Percentiles rank a stretch among this genome's conserved stretches.
Evolutionary conservation across 1,140 invertebrate genomes (phyloP).

Genomic region (Branchinecta lynchi): DNA sequence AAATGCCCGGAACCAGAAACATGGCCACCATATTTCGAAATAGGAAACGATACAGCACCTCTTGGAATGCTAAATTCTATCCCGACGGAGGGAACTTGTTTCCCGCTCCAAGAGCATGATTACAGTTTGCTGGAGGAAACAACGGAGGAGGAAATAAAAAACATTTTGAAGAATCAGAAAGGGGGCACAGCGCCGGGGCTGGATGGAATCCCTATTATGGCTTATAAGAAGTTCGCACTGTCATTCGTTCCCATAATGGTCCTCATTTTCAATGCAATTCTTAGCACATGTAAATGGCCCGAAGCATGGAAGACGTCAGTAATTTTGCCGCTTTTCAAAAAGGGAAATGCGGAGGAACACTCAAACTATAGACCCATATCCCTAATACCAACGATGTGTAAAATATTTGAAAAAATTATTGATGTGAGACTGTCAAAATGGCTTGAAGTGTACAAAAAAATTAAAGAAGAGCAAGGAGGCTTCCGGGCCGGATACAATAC

Average conservation of each 20-base stretch:
- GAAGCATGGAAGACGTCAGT: constrained; percentile 9
- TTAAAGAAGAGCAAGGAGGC: constrained; percentile 6
- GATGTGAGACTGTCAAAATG: constrained; percentile 7
- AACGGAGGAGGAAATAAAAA: constrained; percentile 11
- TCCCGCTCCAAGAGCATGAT: constrained; percentile 8
- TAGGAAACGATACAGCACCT: constrained; percentile 11
- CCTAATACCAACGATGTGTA: constrained; percentile 6
- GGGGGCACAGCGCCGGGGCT: constrained; percentile 4
- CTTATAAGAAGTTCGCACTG: constrained; percentile 10
- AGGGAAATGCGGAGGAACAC: constrained; percentile 2
- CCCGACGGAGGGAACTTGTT: constrained; percentile 11
- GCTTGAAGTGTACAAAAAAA: constrained; percentile 12
- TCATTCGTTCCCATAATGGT: constrained; percentile 10
- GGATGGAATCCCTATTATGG: constrained; percentile 8
- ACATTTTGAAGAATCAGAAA: constrained; percentile 9
- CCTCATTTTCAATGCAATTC: constrained; percentile 4
- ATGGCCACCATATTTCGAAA: constrained; percentile 10
- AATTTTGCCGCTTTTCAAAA: constrained; percentile 12
- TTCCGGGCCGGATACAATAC: constrained; percentile 3
- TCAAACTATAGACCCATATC: not conserved
- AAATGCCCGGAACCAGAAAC: constrained; percentile 8
- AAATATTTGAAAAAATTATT: constrained; percentile 11
- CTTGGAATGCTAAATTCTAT: constrained; percentile 3
- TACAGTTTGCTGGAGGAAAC: constrained; percentile 11
- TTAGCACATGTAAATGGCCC: constrained; percentile 11